Evolutionary conservation across 1,140 invertebrate species (phyloP).

Genomic region (Drosophila watanabei): DNA sequence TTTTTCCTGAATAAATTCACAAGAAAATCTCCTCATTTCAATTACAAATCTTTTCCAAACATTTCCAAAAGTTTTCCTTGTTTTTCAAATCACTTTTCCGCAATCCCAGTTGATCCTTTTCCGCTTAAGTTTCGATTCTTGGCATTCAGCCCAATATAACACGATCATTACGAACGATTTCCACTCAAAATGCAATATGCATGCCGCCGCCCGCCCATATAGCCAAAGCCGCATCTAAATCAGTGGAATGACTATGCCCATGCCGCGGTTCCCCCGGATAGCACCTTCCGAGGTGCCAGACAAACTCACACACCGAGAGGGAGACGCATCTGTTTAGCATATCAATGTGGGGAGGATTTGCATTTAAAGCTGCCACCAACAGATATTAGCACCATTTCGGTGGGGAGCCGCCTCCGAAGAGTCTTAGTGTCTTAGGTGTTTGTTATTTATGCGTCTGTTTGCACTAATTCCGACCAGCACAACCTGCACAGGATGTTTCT

Average conservation of each 20-base stretch:
- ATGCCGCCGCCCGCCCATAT: slow-evolving; percentile 25
- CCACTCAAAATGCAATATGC: slow-evolving; percentile 63
- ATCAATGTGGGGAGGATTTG: slow-evolving; percentile 75
- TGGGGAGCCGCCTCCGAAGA: slow-evolving; percentile 38
- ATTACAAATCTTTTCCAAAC: neutral
- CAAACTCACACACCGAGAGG: slow-evolving; percentile 38
- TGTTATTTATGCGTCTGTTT: slow-evolving; percentile 79
- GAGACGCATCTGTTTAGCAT: slow-evolving; percentile 77
- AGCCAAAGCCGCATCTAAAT: slow-evolving; percentile 43
- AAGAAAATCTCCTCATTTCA: neutral
- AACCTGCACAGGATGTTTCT: neutral
- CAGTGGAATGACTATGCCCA: slow-evolving; percentile 23
- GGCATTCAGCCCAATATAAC: slow-evolving; percentile 28
- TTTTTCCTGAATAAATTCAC: no score
- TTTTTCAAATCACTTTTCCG: slow-evolving; percentile 9
- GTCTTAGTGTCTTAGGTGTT: slow-evolving; percentile 62
- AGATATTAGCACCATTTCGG: slow-evolving; percentile 64
- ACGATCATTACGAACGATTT: slow-evolving; percentile 28
- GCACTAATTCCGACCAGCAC: slow-evolving; percentile 62
- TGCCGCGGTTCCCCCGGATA: neutral
- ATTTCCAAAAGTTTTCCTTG: neutral
- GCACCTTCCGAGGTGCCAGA: slow-evolving; percentile 37
- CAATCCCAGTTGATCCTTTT: slow-evolving; percentile 19
- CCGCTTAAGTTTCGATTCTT: slow-evolving; percentile 17
- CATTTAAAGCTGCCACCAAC: slow-evolving; percentile 70